Evolutionary conservation across 2,113 vertebrate genomes (phyloP), one percentile per base, ranked within the genome.

Genomic region (Bubalus kerabau): DNA sequence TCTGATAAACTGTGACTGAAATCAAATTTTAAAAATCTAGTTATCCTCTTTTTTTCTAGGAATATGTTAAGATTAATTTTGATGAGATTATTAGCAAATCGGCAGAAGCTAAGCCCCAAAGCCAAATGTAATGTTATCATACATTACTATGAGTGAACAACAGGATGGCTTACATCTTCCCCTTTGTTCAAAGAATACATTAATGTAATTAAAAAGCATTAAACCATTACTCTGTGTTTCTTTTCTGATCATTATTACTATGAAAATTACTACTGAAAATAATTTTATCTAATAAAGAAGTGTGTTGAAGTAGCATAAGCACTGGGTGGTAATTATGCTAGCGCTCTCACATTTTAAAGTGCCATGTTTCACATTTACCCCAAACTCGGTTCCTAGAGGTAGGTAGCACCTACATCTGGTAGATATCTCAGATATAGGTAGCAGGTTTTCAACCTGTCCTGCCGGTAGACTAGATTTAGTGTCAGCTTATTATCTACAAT

Each of bases 11-110:
- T 78, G 13, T 40, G 40, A 87, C 28, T 71, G 40, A 87, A 93
- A 91, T 6, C 40, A 11, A 11, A n/a, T 50, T 36, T 67, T 59
- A 76, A 83, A 50, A 62, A 50, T n/a, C 19, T 74, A 62, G 11
- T 19, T n/a, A 43, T 43, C 30, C 24, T 82, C 30, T 78, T 96
- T 96, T 95, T 46, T 85, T 48, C 26, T 24, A 93, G 19, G 28
- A 88, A 80, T 30, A n/a, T 50, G 8, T 67, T 67, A 93, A 95
- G 32, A 96, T 56, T 89, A 71, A 86, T 92, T 90, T 92, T 96
- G n/a, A 90, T 67, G 43, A 92, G 7, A 19, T 89, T 24, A 90
- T 57, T 11, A 16, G 80, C 50, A 93, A 67, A 48, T 64, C 71
- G 57, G 40, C 59, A 97, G 26, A 94, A 86, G 54, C 81, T 54